Conservation (phyloP, 2,797 vertebrate genomes). For the Babyrousa celebensis region DNA sequence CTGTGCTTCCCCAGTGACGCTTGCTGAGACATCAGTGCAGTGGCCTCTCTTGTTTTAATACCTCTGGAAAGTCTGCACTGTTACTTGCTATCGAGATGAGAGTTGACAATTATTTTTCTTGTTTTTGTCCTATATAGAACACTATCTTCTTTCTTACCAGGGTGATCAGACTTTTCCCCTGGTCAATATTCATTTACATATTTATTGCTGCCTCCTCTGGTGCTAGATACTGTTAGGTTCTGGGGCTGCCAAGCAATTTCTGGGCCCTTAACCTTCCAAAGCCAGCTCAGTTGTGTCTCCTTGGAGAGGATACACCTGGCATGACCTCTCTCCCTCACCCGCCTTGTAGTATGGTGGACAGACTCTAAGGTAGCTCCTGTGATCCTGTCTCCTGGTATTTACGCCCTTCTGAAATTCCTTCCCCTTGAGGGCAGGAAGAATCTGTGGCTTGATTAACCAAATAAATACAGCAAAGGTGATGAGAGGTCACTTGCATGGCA, state of each 20-base stretch:
- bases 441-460: neutral
- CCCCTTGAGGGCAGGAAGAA: neutral
- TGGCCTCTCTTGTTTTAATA: neutral
- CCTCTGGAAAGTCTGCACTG: conserved; percentile 35
- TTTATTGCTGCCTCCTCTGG: neutral
- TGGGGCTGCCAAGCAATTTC: neutral
- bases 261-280: neutral
- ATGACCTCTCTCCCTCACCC: neutral
- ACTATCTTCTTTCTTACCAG: conserved; percentile 29
- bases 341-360: neutral
- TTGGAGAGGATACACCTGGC: neutral
- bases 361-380: no score
- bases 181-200: neutral
- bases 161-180: conserved; percentile 34
- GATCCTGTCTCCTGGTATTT: neutral
- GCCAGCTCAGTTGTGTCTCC: neutral
- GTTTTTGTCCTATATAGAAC: conserved; percentile 27
- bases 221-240: neutral
- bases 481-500: neutral
- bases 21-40: conserved; percentile 16
- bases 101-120: conserved; percentile 13
- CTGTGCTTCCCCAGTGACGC: conserved; percentile 3
- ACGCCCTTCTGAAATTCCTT: neutral
- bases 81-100: conserved; percentile 23
- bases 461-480: neutral